A percentile compares a stretch with the other conserved stretches of the same genome.
Evolutionary conservation across 2,113 vertebrate genomes (phyloP).

Genomic region (Hippolais icterina): DNA sequence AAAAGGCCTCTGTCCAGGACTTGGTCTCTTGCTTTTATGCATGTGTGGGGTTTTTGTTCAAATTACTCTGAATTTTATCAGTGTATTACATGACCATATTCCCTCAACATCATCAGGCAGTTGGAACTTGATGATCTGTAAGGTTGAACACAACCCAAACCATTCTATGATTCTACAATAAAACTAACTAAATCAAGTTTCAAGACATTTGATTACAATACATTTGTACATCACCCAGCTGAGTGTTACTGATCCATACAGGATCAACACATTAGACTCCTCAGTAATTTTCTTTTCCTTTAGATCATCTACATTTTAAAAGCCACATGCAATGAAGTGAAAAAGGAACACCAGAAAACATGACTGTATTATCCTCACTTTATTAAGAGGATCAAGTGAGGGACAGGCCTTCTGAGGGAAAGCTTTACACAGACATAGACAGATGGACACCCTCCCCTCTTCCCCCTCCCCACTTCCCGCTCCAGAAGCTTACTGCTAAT

Average conservation of each 20-base stretch:
- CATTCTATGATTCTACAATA: not conserved
- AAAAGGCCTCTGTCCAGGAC: not conserved
- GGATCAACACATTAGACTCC: too few species aligned
- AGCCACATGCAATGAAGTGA: not conserved
- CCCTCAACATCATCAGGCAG: accelerated
- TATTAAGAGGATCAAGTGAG: not conserved
- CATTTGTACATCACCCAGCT: not conserved
- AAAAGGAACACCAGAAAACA: not conserved
- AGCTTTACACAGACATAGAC: not conserved
- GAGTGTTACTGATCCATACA: not conserved
- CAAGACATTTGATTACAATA: not conserved
- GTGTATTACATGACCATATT: not conserved
- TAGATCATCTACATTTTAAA: not conserved
- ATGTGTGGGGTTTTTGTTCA: not conserved
- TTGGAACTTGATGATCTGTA: not conserved
- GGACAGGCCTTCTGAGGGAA: not conserved
- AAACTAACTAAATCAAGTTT: not conserved
- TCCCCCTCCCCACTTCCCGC: not conserved
- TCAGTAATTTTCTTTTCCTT: not conserved
- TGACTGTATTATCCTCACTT: not conserved
- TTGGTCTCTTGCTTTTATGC: not conserved
- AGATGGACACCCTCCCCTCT: not conserved
- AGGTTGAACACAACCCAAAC: accelerated
- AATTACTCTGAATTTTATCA: not conserved
- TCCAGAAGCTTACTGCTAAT: not conserved